Conservation (phyloP, 2,113 vertebrate species). For the Scomber colias region DNA sequence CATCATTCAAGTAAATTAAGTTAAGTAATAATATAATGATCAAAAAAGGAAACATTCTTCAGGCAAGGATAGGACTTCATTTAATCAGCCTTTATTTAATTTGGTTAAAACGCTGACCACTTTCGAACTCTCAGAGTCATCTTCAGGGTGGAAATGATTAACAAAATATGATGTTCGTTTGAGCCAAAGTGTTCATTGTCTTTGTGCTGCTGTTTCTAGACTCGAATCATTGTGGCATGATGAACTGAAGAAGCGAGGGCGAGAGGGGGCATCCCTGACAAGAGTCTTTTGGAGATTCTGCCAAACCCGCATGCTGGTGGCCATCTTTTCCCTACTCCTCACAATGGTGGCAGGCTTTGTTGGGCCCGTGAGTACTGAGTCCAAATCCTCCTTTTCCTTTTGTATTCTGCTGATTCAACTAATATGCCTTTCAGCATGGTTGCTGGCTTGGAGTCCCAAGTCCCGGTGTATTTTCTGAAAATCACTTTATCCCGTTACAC, state of each 20-base stretch:
- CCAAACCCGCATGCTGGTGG: slow-evolving; percentile 85
- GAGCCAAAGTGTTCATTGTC: neutral
- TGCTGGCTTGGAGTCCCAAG: slow-evolving; percentile 35
- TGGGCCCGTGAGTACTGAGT: slow-evolving; percentile 83
- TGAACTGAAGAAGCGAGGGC: slow-evolving; percentile 82
- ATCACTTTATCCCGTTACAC: slow-evolving; percentile 67
- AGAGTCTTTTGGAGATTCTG: slow-evolving; percentile 88
- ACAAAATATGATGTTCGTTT: too few relatives aligned
- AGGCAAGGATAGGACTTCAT: neutral
- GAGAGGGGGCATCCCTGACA: slow-evolving; percentile 81
- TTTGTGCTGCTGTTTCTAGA: slow-evolving; percentile 63
- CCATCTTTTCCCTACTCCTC: slow-evolving; percentile 84
- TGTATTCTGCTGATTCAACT: slow-evolving; percentile 40
- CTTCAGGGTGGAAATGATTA: too few relatives aligned
- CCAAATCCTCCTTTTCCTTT: slow-evolving; percentile 50
- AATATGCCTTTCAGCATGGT: slow-evolving; percentile 42
- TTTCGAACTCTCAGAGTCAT: too few relatives aligned
- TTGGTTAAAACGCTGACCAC: neutral
- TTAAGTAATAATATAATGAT: neutral
- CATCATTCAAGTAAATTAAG: slow-evolving; percentile 3
- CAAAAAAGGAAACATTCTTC: too few relatives aligned
- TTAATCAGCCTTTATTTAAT: neutral
- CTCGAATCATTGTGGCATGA: slow-evolving; percentile 86
- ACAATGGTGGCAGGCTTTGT: slow-evolving; percentile 85
- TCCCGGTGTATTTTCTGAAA: slow-evolving; percentile 56